Conservation (phyloP, 2,113 vertebrate species). For the Sardina pilchardus region DNA sequence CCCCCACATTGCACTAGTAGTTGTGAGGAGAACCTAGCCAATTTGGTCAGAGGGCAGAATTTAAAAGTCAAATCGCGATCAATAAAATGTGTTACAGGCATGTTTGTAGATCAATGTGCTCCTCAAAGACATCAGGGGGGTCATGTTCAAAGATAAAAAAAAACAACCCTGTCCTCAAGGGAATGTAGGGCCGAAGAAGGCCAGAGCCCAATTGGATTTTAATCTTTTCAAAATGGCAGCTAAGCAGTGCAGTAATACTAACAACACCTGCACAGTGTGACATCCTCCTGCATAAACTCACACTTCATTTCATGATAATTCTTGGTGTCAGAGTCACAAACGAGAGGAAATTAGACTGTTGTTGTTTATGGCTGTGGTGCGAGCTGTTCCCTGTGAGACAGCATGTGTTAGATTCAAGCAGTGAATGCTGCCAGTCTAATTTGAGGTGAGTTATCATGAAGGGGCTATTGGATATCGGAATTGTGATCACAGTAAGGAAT, state of each 20-base stretch:
- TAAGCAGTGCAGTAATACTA: neutral
- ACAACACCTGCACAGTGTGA: neutral
- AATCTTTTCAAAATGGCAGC: neutral
- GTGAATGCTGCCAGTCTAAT: neutral
- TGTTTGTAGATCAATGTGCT: slow-evolving; percentile 58
- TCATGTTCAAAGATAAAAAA: slow-evolving; percentile 29
- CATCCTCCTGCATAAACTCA: neutral
- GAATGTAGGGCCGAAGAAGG: neutral
- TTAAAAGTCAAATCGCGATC: slow-evolving; percentile 73
- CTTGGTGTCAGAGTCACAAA: neutral
- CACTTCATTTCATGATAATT: neutral
- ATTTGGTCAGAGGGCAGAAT: slow-evolving; percentile 63
- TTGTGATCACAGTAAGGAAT: neutral
- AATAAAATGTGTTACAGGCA: slow-evolving; percentile 61
- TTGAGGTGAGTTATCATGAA: neutral
- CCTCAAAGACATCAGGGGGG: slow-evolving; percentile 42
- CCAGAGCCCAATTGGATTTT: slow-evolving; percentile 5
- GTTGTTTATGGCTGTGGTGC: neutral
- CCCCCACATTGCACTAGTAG: slow-evolving; percentile 10
- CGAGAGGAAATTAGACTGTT: neutral
- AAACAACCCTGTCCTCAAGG: slow-evolving; percentile 10
- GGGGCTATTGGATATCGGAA: neutral
- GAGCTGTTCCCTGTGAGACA: neutral
- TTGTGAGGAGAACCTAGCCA: slow-evolving; percentile 40
- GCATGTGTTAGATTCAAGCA: neutral